phyloP scores from a whole-genome alignment of 2,888 invertebrate species.

The Trachelus troglodyta region DNA sequence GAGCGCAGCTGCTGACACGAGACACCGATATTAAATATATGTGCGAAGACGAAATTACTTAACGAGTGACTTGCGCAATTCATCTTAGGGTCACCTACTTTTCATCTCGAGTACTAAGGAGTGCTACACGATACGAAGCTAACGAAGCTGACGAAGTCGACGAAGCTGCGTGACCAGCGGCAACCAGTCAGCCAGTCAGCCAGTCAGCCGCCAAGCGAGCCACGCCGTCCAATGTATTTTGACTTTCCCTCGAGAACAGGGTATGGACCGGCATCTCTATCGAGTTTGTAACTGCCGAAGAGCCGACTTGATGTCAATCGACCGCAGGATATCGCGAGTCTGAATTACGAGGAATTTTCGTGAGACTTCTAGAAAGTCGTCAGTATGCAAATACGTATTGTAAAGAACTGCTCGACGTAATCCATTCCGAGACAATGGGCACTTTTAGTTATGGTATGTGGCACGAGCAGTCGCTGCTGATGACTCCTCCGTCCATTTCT shows the following conservation, averaged over 20 bases:
- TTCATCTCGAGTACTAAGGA: not conserved
- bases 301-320: not conserved
- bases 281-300: not conserved
- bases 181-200: not conserved
- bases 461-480: not conserved
- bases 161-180: too few species aligned
- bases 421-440: not conserved
- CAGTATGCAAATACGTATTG: not conserved
- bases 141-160: too few species aligned
- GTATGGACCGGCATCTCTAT: not conserved
- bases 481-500: not conserved
- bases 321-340: not conserved
- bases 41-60: not conserved
- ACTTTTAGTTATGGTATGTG: not conserved
- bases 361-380: not conserved
- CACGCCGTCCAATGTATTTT: not conserved
- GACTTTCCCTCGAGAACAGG: not conserved
- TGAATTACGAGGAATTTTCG: not conserved
- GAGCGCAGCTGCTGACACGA: not conserved
- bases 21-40: not conserved
- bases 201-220: not conserved
- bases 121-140: not conserved
- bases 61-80: not conserved
- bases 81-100: not conserved
- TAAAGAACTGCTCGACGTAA: too few species aligned